Evolutionary conservation across 2,113 vertebrate species (phyloP), one percentile per base, ranked within the genome.

Genomic region (Oryzias woworae): DNA sequence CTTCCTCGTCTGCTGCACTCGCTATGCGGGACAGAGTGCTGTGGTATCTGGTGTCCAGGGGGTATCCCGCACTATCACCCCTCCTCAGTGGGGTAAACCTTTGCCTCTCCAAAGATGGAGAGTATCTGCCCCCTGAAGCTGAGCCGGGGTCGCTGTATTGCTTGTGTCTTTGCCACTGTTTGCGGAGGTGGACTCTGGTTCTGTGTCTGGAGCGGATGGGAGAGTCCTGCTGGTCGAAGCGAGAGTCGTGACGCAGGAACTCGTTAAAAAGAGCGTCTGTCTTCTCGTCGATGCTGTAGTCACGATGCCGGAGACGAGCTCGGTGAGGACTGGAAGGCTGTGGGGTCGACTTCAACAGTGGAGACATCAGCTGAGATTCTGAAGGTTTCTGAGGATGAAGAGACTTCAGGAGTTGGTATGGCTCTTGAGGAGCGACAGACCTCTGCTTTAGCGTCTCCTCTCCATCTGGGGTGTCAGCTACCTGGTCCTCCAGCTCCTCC

Each of bases 211-310:
- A 78, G 4, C 94, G 91, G 58, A 92, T 71, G 0, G 94, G 94
- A 0, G 94, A 92, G 17, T 95, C 94, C 70, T 86, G 91, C 57
- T 92, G 92, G 49, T 98, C 97, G 0, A 98, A 97, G 20, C 94
- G 94, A 0, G 97, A 96, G 71, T 98, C 96, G 0, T 98, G 97
- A 12, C 97, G 94, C 61, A 98, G 90, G 58, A 99, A 99, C 85
- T 96, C 96, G 5, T 96, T 96, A 88, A 99, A 98, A 2, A 99
- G 92, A 0, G 96, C 96, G 0, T 98, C 96, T 0, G 97, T 98
- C 84, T 97, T 98, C 84, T 98, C 96, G 0, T 99, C 97, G 1
- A 99, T 97, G 90, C 97, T 98, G 90, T 97, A 99, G 87, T 99
- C 97, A 24, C 97, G 92, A 22, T 92, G 92, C 0, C 91, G 90